Conservation (phyloP, 92 coral and sea anemone genomes). For the Pocillopora meandrina region DNA sequence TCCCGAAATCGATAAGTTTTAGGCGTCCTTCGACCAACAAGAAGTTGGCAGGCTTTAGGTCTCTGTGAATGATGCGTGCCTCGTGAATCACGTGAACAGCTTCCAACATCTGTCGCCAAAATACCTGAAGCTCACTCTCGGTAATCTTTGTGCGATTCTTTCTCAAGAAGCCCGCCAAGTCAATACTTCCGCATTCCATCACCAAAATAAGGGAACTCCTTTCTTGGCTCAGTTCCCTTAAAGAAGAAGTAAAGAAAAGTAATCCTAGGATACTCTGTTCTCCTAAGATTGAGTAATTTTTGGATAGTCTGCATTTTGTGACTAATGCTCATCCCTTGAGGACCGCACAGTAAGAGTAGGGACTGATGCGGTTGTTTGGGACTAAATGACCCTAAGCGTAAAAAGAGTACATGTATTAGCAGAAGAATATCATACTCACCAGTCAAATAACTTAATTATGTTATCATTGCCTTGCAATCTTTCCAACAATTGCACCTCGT, state of each 20-base stretch:
- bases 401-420: no score
- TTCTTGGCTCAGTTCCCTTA: conserved; percentile 88
- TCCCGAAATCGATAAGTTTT: conserved; percentile 95
- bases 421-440: conserved; percentile 60
- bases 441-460: conserved; percentile 85
- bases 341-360: no score
- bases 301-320: no score
- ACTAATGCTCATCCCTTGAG: no score
- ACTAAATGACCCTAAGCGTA: no score
- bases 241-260: not conserved
- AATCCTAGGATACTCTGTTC: no score
- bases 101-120: conserved; percentile 96
- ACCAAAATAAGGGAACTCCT: conserved; percentile 76
- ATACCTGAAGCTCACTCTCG: conserved; percentile 64
- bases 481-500: conserved; percentile 87
- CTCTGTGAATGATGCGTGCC: conserved; percentile 89
- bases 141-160: conserved; percentile 84
- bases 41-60: conserved; percentile 98
- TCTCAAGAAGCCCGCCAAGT: conserved; percentile 84
- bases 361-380: no score
- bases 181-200: conserved; percentile 94
- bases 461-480: conserved; percentile 96
- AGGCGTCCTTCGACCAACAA: conserved; percentile 89
- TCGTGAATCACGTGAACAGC: conserved; percentile 93
- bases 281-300: no score